Percentiles rank a stretch among this genome's conserved stretches.
Evolutionary conservation across 1,140 invertebrate species (phyloP).

Genomic region (Papilio polyxenes): DNA sequence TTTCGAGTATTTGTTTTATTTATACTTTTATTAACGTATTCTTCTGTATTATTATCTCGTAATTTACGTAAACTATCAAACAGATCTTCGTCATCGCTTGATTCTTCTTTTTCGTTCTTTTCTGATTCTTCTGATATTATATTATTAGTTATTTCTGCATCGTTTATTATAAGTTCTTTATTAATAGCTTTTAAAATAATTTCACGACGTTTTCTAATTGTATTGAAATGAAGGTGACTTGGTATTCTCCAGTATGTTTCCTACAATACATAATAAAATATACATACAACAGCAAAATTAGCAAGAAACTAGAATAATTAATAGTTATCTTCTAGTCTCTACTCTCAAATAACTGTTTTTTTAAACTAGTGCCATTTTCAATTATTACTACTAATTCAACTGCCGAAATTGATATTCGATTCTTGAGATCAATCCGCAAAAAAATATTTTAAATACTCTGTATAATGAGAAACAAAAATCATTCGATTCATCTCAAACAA

Average conservation of each 20-base stretch:
- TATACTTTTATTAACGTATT: slow-evolving; percentile 41
- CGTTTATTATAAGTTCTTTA: slow-evolving; percentile 65
- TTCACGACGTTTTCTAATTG: slow-evolving; percentile 69
- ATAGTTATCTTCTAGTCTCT: too few species aligned
- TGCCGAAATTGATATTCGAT: too few species aligned
- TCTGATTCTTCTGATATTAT: slow-evolving; percentile 13
- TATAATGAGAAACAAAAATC: too few species aligned
- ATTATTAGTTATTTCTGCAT: slow-evolving; percentile 26
- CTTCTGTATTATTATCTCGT: slow-evolving; percentile 46
- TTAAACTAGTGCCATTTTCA: background rate
- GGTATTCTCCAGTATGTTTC: slow-evolving; percentile 85
- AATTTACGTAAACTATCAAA: slow-evolving; percentile 71
- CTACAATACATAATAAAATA: slow-evolving; percentile 50
- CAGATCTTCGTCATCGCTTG: slow-evolving; percentile 70
- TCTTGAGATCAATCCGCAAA: too few species aligned
- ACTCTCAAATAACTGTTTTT: background rate
- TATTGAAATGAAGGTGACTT: slow-evolving; percentile 72
- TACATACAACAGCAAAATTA: too few species aligned
- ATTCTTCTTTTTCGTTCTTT: slow-evolving; percentile 49
- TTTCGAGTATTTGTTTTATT: slow-evolving; percentile 50
- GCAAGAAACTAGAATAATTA: background rate
- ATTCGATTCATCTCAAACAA: too few species aligned
- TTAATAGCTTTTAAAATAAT: slow-evolving; percentile 71
- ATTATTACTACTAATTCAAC: too few species aligned
- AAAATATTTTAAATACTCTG: background rate